Conservation (phyloP, 1,140 invertebrate genomes). For the Drosophila jambulina region DNA sequence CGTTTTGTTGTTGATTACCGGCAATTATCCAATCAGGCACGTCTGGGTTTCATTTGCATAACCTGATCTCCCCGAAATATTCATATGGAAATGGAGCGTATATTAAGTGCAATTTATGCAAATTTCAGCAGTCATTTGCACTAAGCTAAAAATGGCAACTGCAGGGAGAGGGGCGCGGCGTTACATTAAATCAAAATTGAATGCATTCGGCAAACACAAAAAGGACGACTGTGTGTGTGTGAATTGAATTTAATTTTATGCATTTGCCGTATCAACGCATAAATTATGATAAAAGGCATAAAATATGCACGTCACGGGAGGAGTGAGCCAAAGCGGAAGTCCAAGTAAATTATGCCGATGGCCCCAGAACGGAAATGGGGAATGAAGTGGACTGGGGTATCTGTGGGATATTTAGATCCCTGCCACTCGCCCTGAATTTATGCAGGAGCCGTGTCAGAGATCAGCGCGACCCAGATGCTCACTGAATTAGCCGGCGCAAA, state of each 20-base stretch:
- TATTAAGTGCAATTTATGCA: constrained; percentile 66
- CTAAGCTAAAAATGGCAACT: constrained; percentile 35
- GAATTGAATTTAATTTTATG: constrained; percentile 75
- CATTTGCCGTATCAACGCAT: constrained; percentile 70
- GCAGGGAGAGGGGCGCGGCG: constrained; percentile 24
- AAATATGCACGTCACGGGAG: constrained; percentile 49
- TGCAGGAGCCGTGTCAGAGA: constrained; percentile 60
- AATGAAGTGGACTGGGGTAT: constrained; percentile 9
- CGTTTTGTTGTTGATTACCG: constrained; percentile 45
- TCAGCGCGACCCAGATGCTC: constrained; percentile 62
- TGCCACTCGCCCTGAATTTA: constrained; percentile 38
- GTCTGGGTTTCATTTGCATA: constrained; percentile 35
- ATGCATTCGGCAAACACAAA: constrained; percentile 63
- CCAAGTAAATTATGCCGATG: constrained; percentile 67
- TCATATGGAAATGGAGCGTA: constrained; percentile 45
- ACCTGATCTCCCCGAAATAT: constrained; percentile 16
- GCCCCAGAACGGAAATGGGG: constrained; percentile 30
- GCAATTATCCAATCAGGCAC: constrained; percentile 52
- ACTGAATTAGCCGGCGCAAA: constrained; percentile 58
- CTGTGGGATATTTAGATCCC: constrained; percentile 10
- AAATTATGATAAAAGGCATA: constrained; percentile 77
- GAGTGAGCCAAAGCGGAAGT: constrained; percentile 56
- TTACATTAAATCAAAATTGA: constrained; percentile 73
- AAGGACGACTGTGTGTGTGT: constrained; percentile 21
- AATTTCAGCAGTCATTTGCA: constrained; percentile 51